Base-by-base conservation (phyloP, 2,797 vertebrate species). In the Crossoptilon crossoptilon region DNA sequence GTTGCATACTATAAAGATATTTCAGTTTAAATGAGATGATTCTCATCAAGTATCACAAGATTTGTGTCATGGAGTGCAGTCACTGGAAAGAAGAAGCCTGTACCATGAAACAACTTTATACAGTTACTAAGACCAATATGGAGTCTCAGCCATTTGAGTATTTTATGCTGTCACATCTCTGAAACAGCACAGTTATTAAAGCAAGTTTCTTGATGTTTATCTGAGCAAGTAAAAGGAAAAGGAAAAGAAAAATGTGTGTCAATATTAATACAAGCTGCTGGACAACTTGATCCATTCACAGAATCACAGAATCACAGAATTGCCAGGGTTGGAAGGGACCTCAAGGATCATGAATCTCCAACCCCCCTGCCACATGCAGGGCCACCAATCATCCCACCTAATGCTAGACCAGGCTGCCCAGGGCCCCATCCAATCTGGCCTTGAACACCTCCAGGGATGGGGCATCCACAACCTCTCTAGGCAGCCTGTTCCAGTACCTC, bases 191-290 rank as follows among this genome's bases (percentile, higher is more conserved):
- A 10, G 6, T 43, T 29, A 14, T 14, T n/a, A 9, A 76, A 71
- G 51, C 5, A 59, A 59, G 21, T 73, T 91, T 85, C 35, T 67
- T 63, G 27, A 23, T 68, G 31, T 31, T 44, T 81, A 86, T 11
- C 16, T 64, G 18, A 9, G 3, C 16, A 81, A 66, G 74, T 22
- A 53, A 49, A 93, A 24, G 23, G 6, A 6, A 5, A 41, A 49
- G 48, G 51, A 53, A 55, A 9, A 9, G 10, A 27, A 66, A 21
- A 6, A 27, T 2, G 2, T 70, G n/a, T 0, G 1, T 63, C 48
- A 22, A 6, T 89, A 12, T 58, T 72, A 63, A 55, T 9, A 53
- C 53, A 78, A 83, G 17, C 33, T 46, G 63, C 35, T 14, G 43
- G 62, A 39, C n/a, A 48, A 35, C 13, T 67, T 35, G n/a, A 11